Conservation (phyloP, 2,797 vertebrate species). For the Sebastes iracundus region DNA sequence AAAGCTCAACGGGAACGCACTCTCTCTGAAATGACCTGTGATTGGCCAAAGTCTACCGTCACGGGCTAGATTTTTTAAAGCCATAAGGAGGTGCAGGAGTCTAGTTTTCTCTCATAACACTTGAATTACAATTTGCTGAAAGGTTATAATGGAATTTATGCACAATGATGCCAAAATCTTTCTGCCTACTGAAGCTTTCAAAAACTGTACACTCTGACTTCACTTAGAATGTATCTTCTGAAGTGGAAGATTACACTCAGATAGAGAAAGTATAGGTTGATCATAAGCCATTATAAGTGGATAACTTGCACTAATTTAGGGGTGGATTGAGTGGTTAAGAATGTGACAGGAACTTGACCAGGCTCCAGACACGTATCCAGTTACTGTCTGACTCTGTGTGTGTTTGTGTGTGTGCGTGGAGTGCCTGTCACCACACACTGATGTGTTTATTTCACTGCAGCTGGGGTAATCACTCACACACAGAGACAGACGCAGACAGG, state of each 20-base stretch:
- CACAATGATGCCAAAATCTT: not conserved
- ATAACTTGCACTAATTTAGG: slow-evolving; percentile 56
- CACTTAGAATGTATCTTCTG: not conserved
- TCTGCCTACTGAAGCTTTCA: not conserved
- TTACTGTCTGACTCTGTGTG: slow-evolving; percentile 54
- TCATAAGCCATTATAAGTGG: slow-evolving; percentile 38
- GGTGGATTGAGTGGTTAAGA: slow-evolving; percentile 65
- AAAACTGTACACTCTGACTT: not conserved
- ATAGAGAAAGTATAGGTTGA: slow-evolving; percentile 2
- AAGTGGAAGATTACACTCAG: slow-evolving; percentile 5
- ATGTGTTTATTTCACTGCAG: slow-evolving; percentile 80
- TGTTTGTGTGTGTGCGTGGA: slow-evolving; percentile 37
- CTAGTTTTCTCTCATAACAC: not conserved
- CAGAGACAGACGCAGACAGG: slow-evolving; percentile 60
- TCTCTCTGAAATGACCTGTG: too few relatives aligned
- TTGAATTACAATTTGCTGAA: not conserved
- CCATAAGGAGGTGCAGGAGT: too few relatives aligned
- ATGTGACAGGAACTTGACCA: slow-evolving; percentile 73
- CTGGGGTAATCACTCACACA: slow-evolving; percentile 77
- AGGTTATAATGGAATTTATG: not conserved
- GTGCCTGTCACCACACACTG: slow-evolving; percentile 77
- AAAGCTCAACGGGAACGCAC: rapidly evolving
- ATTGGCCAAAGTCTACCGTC: too few relatives aligned
- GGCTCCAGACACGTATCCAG: slow-evolving; percentile 63
- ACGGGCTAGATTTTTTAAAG: too few relatives aligned